Base-by-base conservation (phyloP, 2,797 vertebrate genomes). In the Sus cebifrons region DNA sequence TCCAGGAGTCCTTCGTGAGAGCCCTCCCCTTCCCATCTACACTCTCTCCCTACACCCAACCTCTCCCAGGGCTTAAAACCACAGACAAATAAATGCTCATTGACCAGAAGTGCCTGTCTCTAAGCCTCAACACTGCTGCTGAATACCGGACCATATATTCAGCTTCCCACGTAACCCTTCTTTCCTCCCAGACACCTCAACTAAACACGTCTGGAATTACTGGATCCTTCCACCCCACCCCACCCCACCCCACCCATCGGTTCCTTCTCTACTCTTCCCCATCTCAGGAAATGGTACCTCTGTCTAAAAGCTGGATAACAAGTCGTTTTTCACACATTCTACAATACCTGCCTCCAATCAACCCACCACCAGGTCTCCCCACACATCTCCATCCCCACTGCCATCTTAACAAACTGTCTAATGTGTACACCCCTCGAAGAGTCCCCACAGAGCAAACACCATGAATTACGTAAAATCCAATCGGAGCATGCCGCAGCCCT, bases 181-280 rank as follows among this genome's bases (percentile, higher is more conserved):
- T 17, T 86, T 54, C 71, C 78, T 81, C n/a, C 40, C 74, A 87
- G 32, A 29, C 49, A 54, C 68, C 65, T 89, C 92, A 96, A 67
- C 56, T 68, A 87, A 54, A 74, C 60, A 68, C n/a, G 2, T 86
- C 91, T 88, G 5, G 18, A 86, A 91, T 56, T 67, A 49, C 10
- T 89, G 21, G 6, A 29, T 15, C 23, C 56, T 86, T 21, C 32
- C 14, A 93, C 78, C 1, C 27, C 44, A 14, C n/a, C 17, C 25
- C 44, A 44, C 3, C 3, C 6, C 12, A 60, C 36, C 2, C 9
- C 13, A 49, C 36, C 85, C 58, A 56, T 44, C 13, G 44, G 32
- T 67, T n/a, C 44, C 73, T 78, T 85, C 74, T 74, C 74, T 79
- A n/a, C 56, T 79, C 29, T 86, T 36, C 8, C 32, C 25, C 86